Base-by-base conservation (phyloP, 2,113 vertebrate species). In the Andinoacara biseriatus region DNA sequence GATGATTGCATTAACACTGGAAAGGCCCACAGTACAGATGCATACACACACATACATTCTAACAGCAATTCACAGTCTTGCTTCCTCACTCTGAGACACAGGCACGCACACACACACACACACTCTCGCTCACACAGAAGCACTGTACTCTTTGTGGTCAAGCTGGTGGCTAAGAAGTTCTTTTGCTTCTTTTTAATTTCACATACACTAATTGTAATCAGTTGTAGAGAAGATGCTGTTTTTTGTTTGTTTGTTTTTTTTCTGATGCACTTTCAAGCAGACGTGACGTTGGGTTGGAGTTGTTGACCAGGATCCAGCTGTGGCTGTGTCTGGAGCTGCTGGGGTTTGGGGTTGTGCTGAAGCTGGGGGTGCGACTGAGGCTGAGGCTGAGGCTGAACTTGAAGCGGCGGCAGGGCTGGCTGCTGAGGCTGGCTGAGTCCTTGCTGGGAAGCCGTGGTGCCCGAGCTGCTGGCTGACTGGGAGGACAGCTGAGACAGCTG, bases 1-100 rank as follows among this genome's bases (percentile, higher is more conserved):
- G 91, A 94, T 95, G 98, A 99, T 97, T 98, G 97, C 97, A 93
- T 98, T 98, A 98, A 98, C 97, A 98, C 97, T 97, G 97, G 96
- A 91, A 97, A 97, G 97, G 97, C 97, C 95, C 91, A 94, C 92
- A 87, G 92, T 93, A 93, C 87, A 93, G 96, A 92, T 90, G 94
- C 95, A 96, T 92, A 95, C 94, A 90, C 86, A 91, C 86, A 92
- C 31, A 31, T 82, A 96, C 84, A 84, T 59, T 83, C 93, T 52
- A 81, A 97, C 95, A 87, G 92, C 81, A 81, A 80, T 80, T 85
- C 83, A 79, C 88, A 94, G 81, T 84, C 88, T 56, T 76, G 33
- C 91, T 69, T 38, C 52, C 86, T 22, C 78, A 93, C 93, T 95
- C 95, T 87, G 92, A 96, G 95, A 94, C 93, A 90, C 67, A 11